Percentiles rank a stretch among this genome's conserved stretches.
phyloP scores from a whole-genome alignment of 2,113 vertebrate species.

The Dicentrarchus labrax region DNA sequence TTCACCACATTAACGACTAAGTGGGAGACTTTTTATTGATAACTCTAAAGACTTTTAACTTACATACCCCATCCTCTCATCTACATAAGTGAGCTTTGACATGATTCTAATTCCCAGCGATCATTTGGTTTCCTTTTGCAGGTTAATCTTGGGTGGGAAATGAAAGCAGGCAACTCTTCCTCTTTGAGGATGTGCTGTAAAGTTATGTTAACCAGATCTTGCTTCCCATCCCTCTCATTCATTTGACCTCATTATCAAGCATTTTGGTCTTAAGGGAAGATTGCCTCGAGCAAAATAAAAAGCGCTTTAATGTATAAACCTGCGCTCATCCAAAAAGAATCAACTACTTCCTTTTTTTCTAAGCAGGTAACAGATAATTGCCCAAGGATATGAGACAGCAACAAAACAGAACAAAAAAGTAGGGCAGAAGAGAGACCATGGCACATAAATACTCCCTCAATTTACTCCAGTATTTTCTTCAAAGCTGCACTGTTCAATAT shows the following conservation, averaged over 20 bases:
- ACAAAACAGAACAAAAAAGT: constrained; percentile 20
- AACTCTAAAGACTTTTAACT: neutral
- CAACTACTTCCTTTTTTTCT: constrained; percentile 5
- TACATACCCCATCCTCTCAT: neutral
- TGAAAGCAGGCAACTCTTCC: neutral
- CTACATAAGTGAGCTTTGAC: neutral
- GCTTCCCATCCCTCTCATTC: constrained; percentile 18
- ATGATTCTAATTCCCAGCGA: neutral
- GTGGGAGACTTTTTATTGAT: neutral
- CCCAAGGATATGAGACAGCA: constrained; percentile 40
- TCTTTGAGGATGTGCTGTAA: constrained; percentile 19
- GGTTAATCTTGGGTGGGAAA: neutral
- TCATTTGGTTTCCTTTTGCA: neutral
- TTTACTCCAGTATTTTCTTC: neutral
- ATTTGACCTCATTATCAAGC: constrained; percentile 69
- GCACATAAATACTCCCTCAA: neutral
- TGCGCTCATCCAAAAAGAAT: constrained; percentile 25
- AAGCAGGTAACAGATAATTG: constrained; percentile 44
- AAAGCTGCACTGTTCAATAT: neutral
- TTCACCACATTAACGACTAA: neutral
- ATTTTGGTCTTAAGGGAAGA: constrained; percentile 42
- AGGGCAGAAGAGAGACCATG: neutral
- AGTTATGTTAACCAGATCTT: constrained; percentile 34
- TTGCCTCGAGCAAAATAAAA: constrained; percentile 55
- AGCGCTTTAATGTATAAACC: constrained; percentile 51